Base-by-base conservation (phyloP, 2,888 invertebrate genomes). In the Gandaritis pyraliata region DNA sequence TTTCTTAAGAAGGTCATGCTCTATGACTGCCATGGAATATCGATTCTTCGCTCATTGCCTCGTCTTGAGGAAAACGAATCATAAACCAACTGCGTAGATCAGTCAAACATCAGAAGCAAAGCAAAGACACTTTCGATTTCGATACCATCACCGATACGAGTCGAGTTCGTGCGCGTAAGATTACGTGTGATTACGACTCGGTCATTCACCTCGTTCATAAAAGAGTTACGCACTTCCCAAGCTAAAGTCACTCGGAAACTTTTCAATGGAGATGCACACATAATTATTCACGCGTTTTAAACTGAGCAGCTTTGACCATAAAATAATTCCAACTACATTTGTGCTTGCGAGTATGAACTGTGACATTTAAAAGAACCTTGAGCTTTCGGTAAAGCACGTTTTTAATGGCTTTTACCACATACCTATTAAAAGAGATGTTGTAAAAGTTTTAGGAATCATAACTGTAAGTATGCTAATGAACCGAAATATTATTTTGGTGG, bases 61-160 rank as follows among this genome's bases (percentile, higher is more conserved):
- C 54, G 64, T 62, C 47, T 61, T 64, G 61, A 69, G 69, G 66
- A 67, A 71, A 71, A 68, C 64, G 64, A 56, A 61, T 60, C 50
- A 39, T 50, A 46, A 51, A 52, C 48, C 58, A 63, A 47, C 46
- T 57, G 63, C 61, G 56, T 48, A 48, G 67, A 52, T 59, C 53
- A 48, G 61, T 59, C 58, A 53, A 63, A 43, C 61, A 68, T 64
- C 67, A 65, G 64, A 60, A 62, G 62, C 66, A 63, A 63, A 23
- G 23, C 1, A 23, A 23, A 81, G 75, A 77, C 78, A 88, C 90
- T 90, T 90, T 91, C 91, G 73, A 78, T 91, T 90, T 89, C 85
- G 76, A 77, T 82, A 80, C 80, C 83, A 80, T 79, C 80, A 72
- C 74, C 77, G 80, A 75, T 73, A 76, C 75, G 72, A 76, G 68